Evolutionary conservation across 1,140 invertebrate species (phyloP), one percentile per base, ranked within the genome.

Genomic region (Cydia amplana): DNA sequence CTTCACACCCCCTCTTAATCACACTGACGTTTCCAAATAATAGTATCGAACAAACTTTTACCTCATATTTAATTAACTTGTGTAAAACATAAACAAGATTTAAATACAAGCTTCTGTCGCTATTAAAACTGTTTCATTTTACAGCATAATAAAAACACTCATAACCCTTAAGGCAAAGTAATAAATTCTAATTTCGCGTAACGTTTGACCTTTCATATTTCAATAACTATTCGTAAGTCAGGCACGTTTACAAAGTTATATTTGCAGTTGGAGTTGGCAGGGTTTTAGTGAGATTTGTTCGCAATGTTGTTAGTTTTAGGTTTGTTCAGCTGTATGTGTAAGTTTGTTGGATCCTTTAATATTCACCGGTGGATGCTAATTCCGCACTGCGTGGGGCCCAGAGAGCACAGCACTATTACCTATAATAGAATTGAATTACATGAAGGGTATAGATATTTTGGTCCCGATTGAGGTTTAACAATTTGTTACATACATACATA

Each of bases 311-410:
- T 18, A 36, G 65, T 70, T 70, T 9, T 28, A 6, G 28, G 18
- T 36, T 36, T 40, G 18, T 18, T 28, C 36, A 36, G 28, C 65
- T 70, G 65, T 36, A 18, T 6, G 9, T 32, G 32, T 70, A 70
- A 70, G 32, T 70, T 70, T 23, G 65, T 18, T 16, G 28, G 28
- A 20, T 40, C 65, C 65, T 70, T 70, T 70, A 70, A 70, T 43
- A 70, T 70, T 70, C 65, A 70, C 0, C 65, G n/a, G 28, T 36
- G 65, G 65, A 70, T 70, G 65, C 65, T 70, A 70, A 70, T 70
- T 36, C n/a, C 32, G 65, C 65, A 18, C 65, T 70, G 65, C 36
- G 36, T 70, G 65, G 65, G 16, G 65, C 2, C 36, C 28, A 70
- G n/a, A 36, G 65, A 70, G 36, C n/a, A 40, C 65, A 70, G 32